Evolutionary conservation across 2,888 invertebrate species (phyloP).

Genomic region (Muscina levida): DNA sequence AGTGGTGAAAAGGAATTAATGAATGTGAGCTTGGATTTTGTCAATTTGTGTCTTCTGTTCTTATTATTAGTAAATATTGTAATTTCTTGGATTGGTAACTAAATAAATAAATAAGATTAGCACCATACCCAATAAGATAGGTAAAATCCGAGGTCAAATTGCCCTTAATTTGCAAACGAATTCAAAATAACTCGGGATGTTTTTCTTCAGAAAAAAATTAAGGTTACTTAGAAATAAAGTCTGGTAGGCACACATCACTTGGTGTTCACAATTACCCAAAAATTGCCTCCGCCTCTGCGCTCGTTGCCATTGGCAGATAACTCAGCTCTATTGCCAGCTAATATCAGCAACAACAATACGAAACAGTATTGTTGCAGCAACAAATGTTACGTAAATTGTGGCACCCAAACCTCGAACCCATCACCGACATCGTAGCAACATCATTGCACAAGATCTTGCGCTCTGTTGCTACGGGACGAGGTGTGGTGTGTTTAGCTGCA

Average conservation of each 20-base stretch:
- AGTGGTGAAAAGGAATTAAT: too few species aligned
- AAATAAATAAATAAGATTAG: too few species aligned
- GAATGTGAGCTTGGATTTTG: too few species aligned
- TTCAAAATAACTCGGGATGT: too few species aligned
- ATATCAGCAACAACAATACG: constrained; percentile 21
- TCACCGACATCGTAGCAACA: constrained; percentile 15
- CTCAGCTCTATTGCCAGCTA: constrained; percentile 33
- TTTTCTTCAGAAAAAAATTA: too few species aligned
- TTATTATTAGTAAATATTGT: too few species aligned
- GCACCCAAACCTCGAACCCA: constrained; percentile 53
- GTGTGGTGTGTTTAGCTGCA: constrained; percentile 40
- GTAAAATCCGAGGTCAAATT: too few species aligned
- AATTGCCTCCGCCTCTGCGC: constrained; percentile 17
- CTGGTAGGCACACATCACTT: not conserved
- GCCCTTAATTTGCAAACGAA: too few species aligned
- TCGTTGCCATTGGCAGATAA: constrained; percentile 21
- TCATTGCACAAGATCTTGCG: constrained; percentile 19
- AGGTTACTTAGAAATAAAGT: too few species aligned
- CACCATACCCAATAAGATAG: too few species aligned
- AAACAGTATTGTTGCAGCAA: constrained; percentile 25
- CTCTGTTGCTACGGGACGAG: not conserved
- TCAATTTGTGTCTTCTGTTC: too few species aligned
- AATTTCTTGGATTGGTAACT: too few species aligned
- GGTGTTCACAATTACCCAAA: constrained; percentile 29
- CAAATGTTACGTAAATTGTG: constrained; percentile 55